phyloP scores from a whole-genome alignment of 2,797 vertebrate species.

The Ceyx erithaca region DNA sequence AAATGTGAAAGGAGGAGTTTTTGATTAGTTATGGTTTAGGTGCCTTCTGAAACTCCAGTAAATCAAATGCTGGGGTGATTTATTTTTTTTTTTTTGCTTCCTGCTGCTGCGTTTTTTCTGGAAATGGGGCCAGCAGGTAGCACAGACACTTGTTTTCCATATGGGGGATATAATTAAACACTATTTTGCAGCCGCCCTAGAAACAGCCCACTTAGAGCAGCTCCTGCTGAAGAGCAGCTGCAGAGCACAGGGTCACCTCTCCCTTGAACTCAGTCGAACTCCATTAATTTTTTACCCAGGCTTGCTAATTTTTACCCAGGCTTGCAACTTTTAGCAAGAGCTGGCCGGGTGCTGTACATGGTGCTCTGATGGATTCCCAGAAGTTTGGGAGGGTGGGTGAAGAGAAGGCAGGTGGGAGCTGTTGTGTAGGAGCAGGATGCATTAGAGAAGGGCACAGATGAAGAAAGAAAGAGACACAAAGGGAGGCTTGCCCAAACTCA shows the following conservation, averaged over 20 bases:
- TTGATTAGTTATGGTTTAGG: constrained; percentile 17
- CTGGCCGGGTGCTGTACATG: rapidly evolving
- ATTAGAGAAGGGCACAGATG: background rate
- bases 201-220: background rate
- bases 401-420: rapidly evolving
- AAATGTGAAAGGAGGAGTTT: constrained; percentile 11
- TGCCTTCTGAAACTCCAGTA: background rate
- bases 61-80: background rate
- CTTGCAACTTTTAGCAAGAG: background rate
- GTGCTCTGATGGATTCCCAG: background rate
- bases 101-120: background rate
- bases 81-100: background rate
- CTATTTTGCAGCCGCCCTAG: background rate
- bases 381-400: background rate
- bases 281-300: constrained; percentile 63
- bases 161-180: constrained; percentile 12
- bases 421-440: background rate
- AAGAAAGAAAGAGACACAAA: rapidly evolving
- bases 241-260: background rate
- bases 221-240: rapidly evolving
- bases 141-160: constrained; percentile 17
- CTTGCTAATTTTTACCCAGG: constrained; percentile 38
- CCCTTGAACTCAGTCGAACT: background rate
- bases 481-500: background rate
- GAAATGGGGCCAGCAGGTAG: background rate